Evolutionary conservation across 2,113 vertebrate genomes (phyloP), one percentile per base, ranked within the genome.

Genomic region (Callocephalon fimbriatum): DNA sequence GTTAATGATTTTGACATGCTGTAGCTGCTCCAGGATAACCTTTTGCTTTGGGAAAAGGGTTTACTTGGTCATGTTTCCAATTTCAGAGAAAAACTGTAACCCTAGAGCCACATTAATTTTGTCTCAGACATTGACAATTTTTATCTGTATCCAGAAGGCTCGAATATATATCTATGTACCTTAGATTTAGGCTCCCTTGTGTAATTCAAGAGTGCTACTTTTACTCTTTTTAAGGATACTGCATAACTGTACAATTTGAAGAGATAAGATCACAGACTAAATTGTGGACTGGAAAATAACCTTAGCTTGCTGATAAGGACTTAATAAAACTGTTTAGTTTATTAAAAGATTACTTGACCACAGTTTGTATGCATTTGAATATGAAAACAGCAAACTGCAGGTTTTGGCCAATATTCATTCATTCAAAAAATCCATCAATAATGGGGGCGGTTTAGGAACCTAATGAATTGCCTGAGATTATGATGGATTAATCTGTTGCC

Each of bases 391-490:
- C 3, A 68, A 88, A 29, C 3, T 44, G 4, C 2, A 68, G 27
- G 6, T n/a, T 71, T 82, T 32, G 8, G 7, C 37, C 75, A 35
- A 68, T 48, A 83, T 31, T 56, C 2, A 83, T 66, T 79, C 16
- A 18, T 73, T 75, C 15, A n/a, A 65, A 37, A 73, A 92, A 54
- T 76, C 29, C 35, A 72, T 82, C 42, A 82, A 10, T 26, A 16
- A n/a, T 0, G 62, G 1, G 1, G 7, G 35, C 7, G 86, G 59
- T 1, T 74, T 13, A 37, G 10, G 9, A 50, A 45, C 21, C 5
- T 71, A 67, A 75, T 31, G 22, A 74, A 82, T 38, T 92, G 15
- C 29, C 20, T 65, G 22, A 54, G 54, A 75, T 63, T 38, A 54
- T 0, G 2, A 18, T 32, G 62, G 10, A 6, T 76, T 45, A 76